Evolutionary conservation across 2,888 invertebrate species (phyloP), one percentile per base, ranked within the genome.

Genomic region (Coelinius sp.): DNA sequence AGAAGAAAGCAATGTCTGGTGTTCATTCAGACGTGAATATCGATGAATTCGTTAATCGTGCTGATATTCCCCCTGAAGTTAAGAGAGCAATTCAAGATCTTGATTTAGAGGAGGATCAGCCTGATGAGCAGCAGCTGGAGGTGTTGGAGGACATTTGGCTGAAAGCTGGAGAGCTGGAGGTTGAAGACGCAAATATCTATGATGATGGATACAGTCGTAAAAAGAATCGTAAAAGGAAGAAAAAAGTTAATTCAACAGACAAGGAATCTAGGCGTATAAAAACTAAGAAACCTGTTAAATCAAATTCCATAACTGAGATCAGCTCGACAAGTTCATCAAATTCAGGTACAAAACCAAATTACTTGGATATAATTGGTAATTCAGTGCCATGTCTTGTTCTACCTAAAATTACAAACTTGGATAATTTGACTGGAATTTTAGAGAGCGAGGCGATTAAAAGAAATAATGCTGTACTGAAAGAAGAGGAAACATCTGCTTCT

Each of bases 121-220:
- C 93, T 0, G 94, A 94, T 82, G 94, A 94, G 79, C 91, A 92
- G 53, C 93, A 93, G 76, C 83, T 94, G 35, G 94, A 93, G 85
- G 94, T 91, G 4, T 88, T 94, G 2, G 94, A 94, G 87, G 94
- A 94, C 81, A 94, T 94, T 78, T 94, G 94, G 93, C 83, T 94
- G 10, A 94, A 94, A 88, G 94, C 94, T 35, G 94, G 93, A 59
- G 94, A 94, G 88, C 93, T 94, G 88, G 94, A 91, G 77, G 87
- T 90, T 0, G 88, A 89, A 44, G 90, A 91, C 74, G 90, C 90
- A 0, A 81, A 88, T 8, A 86, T 91, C 6, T 89, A 88, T 68
- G 90, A 91, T 73, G 90, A 89, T 46, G 91, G 91, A 5, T 90
- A 90, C 77, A 89, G 89, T 76, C 88, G 89, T 1, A 87, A 86